Evolutionary conservation across 2,797 vertebrate genomes (phyloP).

Genomic region (Rachycentron canadum): DNA sequence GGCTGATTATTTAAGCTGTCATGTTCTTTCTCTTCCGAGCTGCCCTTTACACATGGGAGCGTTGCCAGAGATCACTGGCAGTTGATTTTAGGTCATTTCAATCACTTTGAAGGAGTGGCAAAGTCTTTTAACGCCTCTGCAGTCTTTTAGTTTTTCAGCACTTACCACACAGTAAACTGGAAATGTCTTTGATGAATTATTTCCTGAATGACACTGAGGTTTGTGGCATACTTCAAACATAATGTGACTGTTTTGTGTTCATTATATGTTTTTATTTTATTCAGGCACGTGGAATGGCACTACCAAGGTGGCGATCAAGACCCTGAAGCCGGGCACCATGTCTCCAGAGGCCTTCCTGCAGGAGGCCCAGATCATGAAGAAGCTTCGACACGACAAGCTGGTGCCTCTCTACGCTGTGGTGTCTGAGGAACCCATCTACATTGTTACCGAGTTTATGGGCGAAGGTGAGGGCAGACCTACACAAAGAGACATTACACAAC

Average conservation of each 20-base stretch:
- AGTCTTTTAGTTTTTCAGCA: background rate
- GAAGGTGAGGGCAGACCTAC: conserved; percentile 87
- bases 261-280: conserved; percentile 15
- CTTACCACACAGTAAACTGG: conserved; percentile 9
- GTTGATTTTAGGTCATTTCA: conserved; percentile 28
- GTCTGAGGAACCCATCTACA: conserved; percentile 98
- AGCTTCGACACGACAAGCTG: conserved; percentile 95
- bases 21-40: conserved; percentile 33
- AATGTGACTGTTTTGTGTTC: background rate
- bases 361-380: conserved; percentile 99
- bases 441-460: conserved; percentile 97
- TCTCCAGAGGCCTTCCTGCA: conserved; percentile 98
- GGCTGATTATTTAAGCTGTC: conserved; percentile 64
- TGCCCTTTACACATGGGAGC: conserved; percentile 31
- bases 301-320: conserved; percentile 98
- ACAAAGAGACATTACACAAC: background rate
- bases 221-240: background rate
- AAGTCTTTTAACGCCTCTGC: background rate
- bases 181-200: background rate
- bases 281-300: conserved; percentile 98
- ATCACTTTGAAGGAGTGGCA: conserved; percentile 20
- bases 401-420: conserved; percentile 97
- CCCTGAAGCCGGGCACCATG: conserved; percentile 97
- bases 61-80: conserved; percentile 16
- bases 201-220: background rate